phyloP scores from a whole-genome alignment of 2,888 invertebrate species.

The Cheilosia grossa region DNA sequence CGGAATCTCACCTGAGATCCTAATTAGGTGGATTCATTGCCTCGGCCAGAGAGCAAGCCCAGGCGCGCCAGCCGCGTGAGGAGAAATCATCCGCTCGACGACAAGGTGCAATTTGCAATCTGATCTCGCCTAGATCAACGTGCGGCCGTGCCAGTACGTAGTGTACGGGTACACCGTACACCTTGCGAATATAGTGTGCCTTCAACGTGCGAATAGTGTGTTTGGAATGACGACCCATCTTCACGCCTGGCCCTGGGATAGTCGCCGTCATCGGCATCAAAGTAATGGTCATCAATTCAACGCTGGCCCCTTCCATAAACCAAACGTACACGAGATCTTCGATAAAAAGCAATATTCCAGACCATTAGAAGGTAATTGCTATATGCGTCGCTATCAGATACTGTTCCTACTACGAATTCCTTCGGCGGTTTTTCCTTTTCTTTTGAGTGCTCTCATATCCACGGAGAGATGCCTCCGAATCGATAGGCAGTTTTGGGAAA shows the following conservation, averaged over 20 bases:
- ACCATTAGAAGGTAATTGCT: conserved; percentile 73
- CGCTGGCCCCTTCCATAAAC: conserved; percentile 55
- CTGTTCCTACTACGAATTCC: conserved; percentile 28
- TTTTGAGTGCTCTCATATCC: conserved; percentile 29
- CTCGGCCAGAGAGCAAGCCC: conserved; percentile 21
- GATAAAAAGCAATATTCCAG: conserved; percentile 73
- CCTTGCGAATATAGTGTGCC: conserved; percentile 41
- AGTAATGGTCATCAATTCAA: conserved; percentile 69
- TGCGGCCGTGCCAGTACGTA: conserved; percentile 20
- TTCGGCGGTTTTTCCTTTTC: conserved; percentile 2
- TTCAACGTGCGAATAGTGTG: conserved; percentile 66
- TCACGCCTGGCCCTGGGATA: conserved; percentile 73
- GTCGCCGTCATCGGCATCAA: conserved; percentile 69
- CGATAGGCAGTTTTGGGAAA: conserved; percentile 42
- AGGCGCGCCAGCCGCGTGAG: conserved; percentile 7
- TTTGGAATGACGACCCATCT: conserved; percentile 65
- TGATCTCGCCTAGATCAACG: conserved; percentile 65
- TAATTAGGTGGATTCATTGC: conserved; percentile 68
- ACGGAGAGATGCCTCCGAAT: conserved; percentile 48
- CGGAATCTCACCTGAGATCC: conserved; percentile 72
- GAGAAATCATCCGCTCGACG: conserved; percentile 63
- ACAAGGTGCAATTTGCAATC: conserved; percentile 75
- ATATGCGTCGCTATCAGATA: conserved; percentile 57
- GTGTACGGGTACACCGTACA: background rate
- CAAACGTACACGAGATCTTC: conserved; percentile 57